Evolutionary conservation across 2,797 vertebrate genomes (phyloP), one percentile per base, ranked within the genome.

Genomic region (Rhinogobio ventralis): DNA sequence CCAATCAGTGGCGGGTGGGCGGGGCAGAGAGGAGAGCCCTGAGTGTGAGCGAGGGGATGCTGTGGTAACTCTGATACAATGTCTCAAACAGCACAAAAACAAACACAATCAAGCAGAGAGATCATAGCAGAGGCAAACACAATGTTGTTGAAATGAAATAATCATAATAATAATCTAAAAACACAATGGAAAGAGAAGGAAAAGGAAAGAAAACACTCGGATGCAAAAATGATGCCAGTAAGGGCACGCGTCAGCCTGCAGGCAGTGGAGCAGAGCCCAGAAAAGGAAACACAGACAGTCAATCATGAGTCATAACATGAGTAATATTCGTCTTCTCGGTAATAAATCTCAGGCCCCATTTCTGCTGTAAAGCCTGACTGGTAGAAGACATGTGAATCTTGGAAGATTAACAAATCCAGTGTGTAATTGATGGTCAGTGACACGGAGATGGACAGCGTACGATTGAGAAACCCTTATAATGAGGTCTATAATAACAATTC

Each of bases 11-110:
- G 23, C 25, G 25, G 42, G 86, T 88, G 84, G 90, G 92, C 89
- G 92, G 81, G 86, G 83, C 81, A 79, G 92, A 94, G 90, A 93
- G 91, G 89, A 91, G 89, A 95, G 94, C 93, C 93, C 94, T 95
- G 94, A 95, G 94, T 93, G 94, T 94, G 94, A 95, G 95, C 94
- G 93, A 91, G 94, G 90, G 94, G 93, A 94, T 94, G 94, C 94
- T 95, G 94, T 95, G 95, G 94, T 93, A 94, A 93, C 93, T 92
- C 93, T 92, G 93, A 94, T 92, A 93, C 91, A 92, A 93, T 90
- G 93, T 90, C 91, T 94, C 91, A 94, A 92, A 94, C 92, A 95
- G 92, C 93, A 94, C 92, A 91, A 83, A 74, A 75, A 93, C 89
- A 92, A 85, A 90, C 88, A 92, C 92, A 93, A 90, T 93, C 85